Evolutionary conservation across 1,140 invertebrate genomes (phyloP), one percentile per base, ranked within the genome.

Genomic region (Drosophila lacertosa): DNA sequence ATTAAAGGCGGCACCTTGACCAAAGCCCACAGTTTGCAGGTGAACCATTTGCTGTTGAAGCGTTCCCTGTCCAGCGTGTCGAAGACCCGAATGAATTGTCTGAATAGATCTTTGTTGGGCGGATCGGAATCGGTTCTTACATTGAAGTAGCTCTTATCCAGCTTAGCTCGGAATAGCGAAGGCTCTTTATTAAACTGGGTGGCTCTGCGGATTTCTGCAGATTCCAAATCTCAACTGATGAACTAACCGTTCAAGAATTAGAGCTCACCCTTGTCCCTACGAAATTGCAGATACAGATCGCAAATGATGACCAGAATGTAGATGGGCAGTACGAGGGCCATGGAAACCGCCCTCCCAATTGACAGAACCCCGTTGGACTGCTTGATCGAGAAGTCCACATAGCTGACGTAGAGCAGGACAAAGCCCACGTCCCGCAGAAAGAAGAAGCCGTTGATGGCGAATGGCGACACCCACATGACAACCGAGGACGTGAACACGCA

Each of bases 401-500:
- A 73, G 20, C 1, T 15, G 1, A 57, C 32, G 15, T 51, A 69
- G 13, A 73, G 33, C 6, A 73, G 6, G 0, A 69, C 42, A 4
- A 69, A 73, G 0, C 70, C 70, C 0, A 63, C 29, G 7, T 58
- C 65, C 1, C 70, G 51, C 4, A 73, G 5, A 13, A 73, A 73
- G 29, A 55, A 73, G 16, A 11, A 13, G 7, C 55, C 54, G 0
- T 73, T 58, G 7, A 51, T 58, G 58, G 44, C 44, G 40, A 73
- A 73, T 2, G 70, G 70, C 2, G 9, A 22, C 2, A 47, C 16
- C 65, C 65, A 73, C 24, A 69, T 63, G 3, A 73, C 24, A 0
- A 58, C 2, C 0, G 65, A 40, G 1, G 70, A 18, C 1, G 37
- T 44, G 11, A 68, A 51, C 1, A 53, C 2, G 2, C 39, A 4